Base-by-base conservation (phyloP, 2,888 invertebrate genomes). In the Mythimna ferrago region DNA sequence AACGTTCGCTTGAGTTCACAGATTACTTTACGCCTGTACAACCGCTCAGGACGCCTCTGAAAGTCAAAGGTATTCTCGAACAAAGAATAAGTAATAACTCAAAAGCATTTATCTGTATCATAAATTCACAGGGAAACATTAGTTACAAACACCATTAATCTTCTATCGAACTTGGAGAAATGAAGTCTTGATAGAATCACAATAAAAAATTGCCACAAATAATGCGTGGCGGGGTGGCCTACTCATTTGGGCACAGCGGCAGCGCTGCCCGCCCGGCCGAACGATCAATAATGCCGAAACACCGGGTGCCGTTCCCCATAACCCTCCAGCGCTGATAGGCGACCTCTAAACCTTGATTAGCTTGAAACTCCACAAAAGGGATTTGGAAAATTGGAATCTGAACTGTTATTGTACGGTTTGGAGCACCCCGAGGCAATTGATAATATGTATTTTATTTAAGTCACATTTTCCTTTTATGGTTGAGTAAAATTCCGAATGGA, bases 231-330 rank as follows among this genome's bases (percentile, higher is more conserved):
- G 76, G 48, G 48, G 73, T 67, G 64, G 78, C 71, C 72, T 70
- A 82, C 83, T 83, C 88, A 81, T 80, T 87, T 76, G 82, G 71
- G 73, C 78, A 80, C 76, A 68, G 81, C 70, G 81, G 78, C 76
- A 66, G 72, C 60, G 60, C 60, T 38, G 38, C 66, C 73, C 73
- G 84, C 75, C 73, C 71, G 69, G 66, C 82, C 77, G n/a, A 14
- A 21, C 85, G 85, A 86, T 87, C 87, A 72, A 87, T 87, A 87
- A 81, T 73, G 77, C 80, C 72, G 65, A 81, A 75, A 80, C 84
- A 81, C 75, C 81, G 81, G 81, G 84, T 83, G 84, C 81, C 84
- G 80, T 56, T 71, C 84, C 67, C 81, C 81, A 81, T 81, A 81
- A 81, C 84, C 84, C 84, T 83, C 84, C 67, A 68, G 71, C 75